phyloP scores from a whole-genome alignment of 2,797 vertebrate genomes.

The Melopsittacus undulatus region DNA sequence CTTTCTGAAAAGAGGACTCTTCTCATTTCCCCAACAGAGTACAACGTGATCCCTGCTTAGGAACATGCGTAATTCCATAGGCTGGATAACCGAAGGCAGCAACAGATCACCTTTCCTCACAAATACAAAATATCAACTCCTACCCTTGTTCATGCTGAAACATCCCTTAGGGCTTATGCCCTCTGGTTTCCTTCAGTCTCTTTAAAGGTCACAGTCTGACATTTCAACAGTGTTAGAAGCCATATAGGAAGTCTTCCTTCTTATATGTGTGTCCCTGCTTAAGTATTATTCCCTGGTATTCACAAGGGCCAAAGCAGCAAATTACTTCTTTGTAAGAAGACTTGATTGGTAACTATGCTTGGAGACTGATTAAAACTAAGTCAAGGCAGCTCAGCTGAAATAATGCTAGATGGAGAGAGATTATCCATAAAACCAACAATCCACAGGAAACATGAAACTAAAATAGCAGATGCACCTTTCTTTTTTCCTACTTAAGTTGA shows the following conservation, averaged over 20 bases:
- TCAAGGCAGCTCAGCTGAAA: background rate
- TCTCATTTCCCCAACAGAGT: background rate
- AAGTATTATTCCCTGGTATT: background rate
- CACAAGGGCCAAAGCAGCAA: background rate
- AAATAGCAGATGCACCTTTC: background rate
- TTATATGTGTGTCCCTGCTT: background rate
- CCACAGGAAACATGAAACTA: background rate
- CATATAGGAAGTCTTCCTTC: background rate
- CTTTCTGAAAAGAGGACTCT: background rate
- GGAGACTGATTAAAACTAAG: background rate
- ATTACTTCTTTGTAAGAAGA: background rate
- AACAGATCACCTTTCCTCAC: background rate
- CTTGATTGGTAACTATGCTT: background rate
- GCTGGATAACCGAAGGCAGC: background rate
- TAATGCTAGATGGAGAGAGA: background rate
- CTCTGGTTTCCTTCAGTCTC: background rate
- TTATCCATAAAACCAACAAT: background rate
- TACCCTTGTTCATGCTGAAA: background rate
- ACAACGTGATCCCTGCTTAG: background rate
- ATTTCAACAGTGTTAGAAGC: background rate
- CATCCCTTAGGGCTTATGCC: background rate
- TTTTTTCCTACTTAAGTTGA: accelerated
- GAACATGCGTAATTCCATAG: accelerated
- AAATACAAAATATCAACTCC: background rate
- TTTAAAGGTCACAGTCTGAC: slow-evolving; percentile 27